Conservation (phyloP, 2,797 vertebrate species). For the Hydrophis major region DNA sequence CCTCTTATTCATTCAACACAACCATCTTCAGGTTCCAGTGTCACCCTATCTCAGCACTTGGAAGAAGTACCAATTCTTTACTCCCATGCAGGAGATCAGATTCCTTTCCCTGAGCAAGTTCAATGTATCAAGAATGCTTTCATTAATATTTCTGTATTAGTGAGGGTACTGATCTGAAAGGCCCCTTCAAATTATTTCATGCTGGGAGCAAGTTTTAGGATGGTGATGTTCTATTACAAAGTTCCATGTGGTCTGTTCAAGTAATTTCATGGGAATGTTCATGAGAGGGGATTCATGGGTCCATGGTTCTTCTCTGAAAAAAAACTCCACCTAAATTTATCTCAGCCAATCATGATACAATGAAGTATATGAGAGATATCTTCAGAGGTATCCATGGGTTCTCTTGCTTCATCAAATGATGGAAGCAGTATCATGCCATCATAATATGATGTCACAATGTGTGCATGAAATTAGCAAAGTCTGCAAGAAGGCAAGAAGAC, state of each 20-base stretch:
- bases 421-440: neutral
- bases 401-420: neutral
- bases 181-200: neutral
- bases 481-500: neutral
- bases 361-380: neutral
- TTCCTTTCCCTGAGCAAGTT: neutral
- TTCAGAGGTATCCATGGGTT: neutral
- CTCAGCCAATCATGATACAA: neutral
- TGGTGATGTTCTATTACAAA: neutral
- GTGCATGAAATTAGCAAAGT: neutral
- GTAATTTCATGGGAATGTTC: neutral
- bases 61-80: neutral
- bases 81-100: neutral
- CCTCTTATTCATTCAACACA: neutral
- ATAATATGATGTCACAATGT: neutral
- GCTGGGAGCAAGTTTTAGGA: neutral
- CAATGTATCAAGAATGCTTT: neutral
- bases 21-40: neutral
- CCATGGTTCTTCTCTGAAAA: neutral
- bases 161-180: neutral
- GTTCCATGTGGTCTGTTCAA: neutral
- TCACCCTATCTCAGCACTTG: neutral
- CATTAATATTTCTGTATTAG: neutral
- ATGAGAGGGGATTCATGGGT: neutral
- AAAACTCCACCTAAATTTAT: neutral